Conservation (phyloP, 2,888 invertebrate species). For the Dolichopus griseipennis region DNA sequence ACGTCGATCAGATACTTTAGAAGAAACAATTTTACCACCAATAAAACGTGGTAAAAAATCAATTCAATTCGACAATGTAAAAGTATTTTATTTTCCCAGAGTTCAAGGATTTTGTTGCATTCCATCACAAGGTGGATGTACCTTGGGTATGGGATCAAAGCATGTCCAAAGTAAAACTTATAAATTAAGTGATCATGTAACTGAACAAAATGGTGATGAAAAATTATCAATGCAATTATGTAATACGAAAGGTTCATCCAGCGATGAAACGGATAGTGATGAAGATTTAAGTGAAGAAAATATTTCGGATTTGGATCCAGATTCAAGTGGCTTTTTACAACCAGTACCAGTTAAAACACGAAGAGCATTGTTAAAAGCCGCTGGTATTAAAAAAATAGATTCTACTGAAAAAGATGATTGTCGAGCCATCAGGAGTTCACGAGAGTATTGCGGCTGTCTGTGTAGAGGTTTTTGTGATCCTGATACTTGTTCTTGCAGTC, state of each 20-base stretch:
- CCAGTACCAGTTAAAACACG: constrained; percentile 89
- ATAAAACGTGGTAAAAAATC: constrained; percentile 54
- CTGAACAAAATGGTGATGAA: constrained; percentile 80
- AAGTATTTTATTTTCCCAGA: constrained; percentile 90
- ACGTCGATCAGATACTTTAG: constrained; percentile 44
- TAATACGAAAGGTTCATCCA: constrained; percentile 48
- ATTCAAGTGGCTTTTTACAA: constrained; percentile 82
- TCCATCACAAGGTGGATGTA: constrained; percentile 83
- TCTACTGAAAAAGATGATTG: constrained; percentile 90
- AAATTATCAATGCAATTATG: constrained; percentile 60
- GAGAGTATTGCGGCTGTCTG: constrained; percentile 89
- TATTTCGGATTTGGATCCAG: constrained; percentile 77
- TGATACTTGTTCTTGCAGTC: constrained; percentile 88
- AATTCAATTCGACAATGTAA: constrained; percentile 84
- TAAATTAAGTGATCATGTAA: constrained; percentile 77
- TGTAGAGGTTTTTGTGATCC: constrained; percentile 93
- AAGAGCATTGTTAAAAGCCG: constrained; percentile 75
- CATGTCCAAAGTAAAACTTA: constrained; percentile 65
- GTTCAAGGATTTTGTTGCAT: constrained; percentile 87
- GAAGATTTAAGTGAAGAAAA: constrained; percentile 73
- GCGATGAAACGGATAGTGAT: constrained; percentile 76
- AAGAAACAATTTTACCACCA: constrained; percentile 36
- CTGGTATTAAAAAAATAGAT: constrained; percentile 91
- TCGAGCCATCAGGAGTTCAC: constrained; percentile 78
- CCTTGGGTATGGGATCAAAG: constrained; percentile 81